Conservation (phyloP, 2,888 invertebrate species). For the Morinoia aosen region DNA sequence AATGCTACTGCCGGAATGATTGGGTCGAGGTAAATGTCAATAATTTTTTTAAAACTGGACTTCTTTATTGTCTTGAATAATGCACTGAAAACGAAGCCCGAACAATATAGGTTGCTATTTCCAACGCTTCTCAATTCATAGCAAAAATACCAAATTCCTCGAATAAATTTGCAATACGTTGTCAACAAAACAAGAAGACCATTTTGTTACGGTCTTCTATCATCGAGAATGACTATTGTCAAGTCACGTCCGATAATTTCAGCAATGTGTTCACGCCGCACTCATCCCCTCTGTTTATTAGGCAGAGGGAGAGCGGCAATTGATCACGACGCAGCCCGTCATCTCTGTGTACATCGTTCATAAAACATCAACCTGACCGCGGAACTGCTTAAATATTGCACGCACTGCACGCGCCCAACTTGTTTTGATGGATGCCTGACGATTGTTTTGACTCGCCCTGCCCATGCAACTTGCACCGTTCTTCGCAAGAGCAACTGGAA, state of each 20-base stretch:
- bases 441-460: not conserved
- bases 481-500: not conserved
- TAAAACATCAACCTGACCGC: not conserved
- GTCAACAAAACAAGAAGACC: not conserved
- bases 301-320: not conserved
- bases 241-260: too few relatives aligned
- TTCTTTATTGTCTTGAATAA: not conserved
- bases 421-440: not conserved
- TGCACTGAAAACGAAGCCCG: not conserved
- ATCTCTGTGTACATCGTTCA: not conserved
- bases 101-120: not conserved
- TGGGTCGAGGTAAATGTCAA: not conserved
- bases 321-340: not conserved
- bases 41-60: not conserved
- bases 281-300: not conserved
- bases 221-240: not conserved
- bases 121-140: too few relatives aligned
- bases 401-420: not conserved
- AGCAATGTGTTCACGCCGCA: too few relatives aligned
- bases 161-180: not conserved
- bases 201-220: not conserved
- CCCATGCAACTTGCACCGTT: not conserved
- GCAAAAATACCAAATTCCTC: too few relatives aligned
- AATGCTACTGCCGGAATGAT: too few relatives aligned
- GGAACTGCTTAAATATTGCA: not conserved